These are phyloP conservation scores for Drosophila rubida DNA, from an alignment of 2,888 invertebrate species.

Conservation along the genomic window DNA sequence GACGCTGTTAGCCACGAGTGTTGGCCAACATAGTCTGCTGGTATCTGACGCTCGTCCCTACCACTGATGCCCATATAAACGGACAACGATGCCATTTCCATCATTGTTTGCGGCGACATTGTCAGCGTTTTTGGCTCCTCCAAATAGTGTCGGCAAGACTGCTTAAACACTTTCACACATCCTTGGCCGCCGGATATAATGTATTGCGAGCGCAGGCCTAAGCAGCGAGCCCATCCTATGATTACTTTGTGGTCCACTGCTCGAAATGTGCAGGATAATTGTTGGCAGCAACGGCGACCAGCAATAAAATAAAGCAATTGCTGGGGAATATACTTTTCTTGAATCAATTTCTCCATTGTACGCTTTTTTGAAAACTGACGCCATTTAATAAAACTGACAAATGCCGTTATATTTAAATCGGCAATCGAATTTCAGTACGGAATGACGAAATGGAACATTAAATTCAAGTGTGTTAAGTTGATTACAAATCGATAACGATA, in stretches of 20 bases:
- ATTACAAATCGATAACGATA: neutral
- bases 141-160: slow-evolving; percentile 53
- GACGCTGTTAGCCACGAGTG: slow-evolving; percentile 2
- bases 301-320: slow-evolving; percentile 67
- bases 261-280: slow-evolving; percentile 60
- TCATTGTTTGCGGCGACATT: slow-evolving; percentile 18
- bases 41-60: slow-evolving; percentile 14
- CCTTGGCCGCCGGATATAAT: slow-evolving; percentile 32
- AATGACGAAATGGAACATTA: slow-evolving; percentile 30
- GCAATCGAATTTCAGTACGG: neutral
- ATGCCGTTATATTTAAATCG: slow-evolving; percentile 31
- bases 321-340: slow-evolving; percentile 52
- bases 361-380: neutral
- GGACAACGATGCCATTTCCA: slow-evolving; percentile 38
- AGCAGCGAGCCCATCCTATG: slow-evolving; percentile 7
- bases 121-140: slow-evolving; percentile 52
- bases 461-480: neutral
- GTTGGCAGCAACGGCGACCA: slow-evolving; percentile 64
- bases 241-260: slow-evolving; percentile 35
- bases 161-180: slow-evolving; percentile 59
- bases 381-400: slow-evolving; percentile 15
- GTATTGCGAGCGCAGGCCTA: slow-evolving; percentile 50
- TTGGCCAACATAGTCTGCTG: neutral
- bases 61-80: neutral
- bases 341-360: slow-evolving; percentile 50